These are phyloP conservation scores for Trileptium ribeirensis DNA, from an alignment of 2,888 invertebrate species.

Conservation along the genomic window DNA sequence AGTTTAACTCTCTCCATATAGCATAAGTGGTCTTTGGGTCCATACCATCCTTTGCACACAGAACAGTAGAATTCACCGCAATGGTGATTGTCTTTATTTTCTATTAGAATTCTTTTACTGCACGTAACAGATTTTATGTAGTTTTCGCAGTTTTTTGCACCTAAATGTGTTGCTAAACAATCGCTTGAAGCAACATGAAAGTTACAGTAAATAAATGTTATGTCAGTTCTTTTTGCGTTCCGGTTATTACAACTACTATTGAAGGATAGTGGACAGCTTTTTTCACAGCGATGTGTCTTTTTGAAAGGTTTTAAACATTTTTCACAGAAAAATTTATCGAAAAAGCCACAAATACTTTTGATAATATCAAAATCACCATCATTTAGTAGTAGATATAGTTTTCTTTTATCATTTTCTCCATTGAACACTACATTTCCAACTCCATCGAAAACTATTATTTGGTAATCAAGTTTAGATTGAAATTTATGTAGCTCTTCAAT, in stretches of 20 bases:
- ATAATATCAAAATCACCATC: not conserved
- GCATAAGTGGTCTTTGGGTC: not conserved
- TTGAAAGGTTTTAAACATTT: no score
- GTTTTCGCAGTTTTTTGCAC: not conserved
- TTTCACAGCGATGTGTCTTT: no score
- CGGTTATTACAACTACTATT: no score
- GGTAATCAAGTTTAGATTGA: not conserved
- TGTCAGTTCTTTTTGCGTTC: no score
- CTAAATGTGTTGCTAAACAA: no score
- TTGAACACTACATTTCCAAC: constrained; percentile 10
- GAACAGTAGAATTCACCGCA: not conserved
- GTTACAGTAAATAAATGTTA: no score
- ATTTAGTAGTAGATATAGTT: not conserved
- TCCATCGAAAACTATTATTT: not conserved
- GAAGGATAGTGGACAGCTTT: no score
- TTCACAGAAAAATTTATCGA: not conserved
- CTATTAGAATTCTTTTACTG: not conserved
- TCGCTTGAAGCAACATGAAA: no score
- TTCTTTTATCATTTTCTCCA: not conserved
- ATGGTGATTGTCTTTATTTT: not conserved
- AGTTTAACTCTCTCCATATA: not conserved
- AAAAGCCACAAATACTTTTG: not conserved
- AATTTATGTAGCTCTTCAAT: not conserved
- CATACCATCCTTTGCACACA: not conserved
- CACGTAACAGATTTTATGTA: not conserved